Conservation (phyloP, 2,797 vertebrate species). For the Lepilemur ruficaudatus region DNA sequence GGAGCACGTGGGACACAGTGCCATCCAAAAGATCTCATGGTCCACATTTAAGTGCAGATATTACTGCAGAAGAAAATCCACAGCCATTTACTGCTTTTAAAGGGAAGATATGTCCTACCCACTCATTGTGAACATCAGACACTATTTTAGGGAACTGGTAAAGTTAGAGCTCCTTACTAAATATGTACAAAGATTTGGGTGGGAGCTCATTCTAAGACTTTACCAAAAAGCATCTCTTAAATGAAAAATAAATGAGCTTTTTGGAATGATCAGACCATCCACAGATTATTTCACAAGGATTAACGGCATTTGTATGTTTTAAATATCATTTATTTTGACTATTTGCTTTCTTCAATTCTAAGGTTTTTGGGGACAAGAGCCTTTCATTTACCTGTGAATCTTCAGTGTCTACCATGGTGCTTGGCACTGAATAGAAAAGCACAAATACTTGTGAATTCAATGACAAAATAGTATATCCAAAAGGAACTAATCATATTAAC, state of each 20-base stretch:
- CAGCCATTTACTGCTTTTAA: constrained; percentile 11
- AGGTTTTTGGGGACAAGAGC: background rate
- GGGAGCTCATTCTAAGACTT: background rate
- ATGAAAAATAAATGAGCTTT: background rate
- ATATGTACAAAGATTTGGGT: background rate
- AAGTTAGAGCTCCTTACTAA: background rate
- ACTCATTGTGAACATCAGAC: background rate
- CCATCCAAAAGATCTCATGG: background rate
- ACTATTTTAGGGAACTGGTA: constrained; percentile 27
- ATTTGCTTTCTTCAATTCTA: background rate
- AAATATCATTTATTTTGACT: background rate
- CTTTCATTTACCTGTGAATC: background rate
- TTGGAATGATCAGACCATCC: background rate
- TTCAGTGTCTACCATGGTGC: too few relatives aligned
- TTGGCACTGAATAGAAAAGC: background rate
- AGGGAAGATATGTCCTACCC: background rate
- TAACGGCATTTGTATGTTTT: background rate
- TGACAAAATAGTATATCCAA: background rate
- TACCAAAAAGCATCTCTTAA: background rate
- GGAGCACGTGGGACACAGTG: background rate
- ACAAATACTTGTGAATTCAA: background rate
- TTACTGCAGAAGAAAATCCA: constrained; percentile 23
- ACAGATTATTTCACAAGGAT: background rate
- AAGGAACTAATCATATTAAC: background rate
- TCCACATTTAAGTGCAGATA: background rate